These are phyloP conservation scores for Cyprinodon diabolis DNA, from an alignment of 2,797 vertebrate species.

Conservation along the genomic window DNA sequence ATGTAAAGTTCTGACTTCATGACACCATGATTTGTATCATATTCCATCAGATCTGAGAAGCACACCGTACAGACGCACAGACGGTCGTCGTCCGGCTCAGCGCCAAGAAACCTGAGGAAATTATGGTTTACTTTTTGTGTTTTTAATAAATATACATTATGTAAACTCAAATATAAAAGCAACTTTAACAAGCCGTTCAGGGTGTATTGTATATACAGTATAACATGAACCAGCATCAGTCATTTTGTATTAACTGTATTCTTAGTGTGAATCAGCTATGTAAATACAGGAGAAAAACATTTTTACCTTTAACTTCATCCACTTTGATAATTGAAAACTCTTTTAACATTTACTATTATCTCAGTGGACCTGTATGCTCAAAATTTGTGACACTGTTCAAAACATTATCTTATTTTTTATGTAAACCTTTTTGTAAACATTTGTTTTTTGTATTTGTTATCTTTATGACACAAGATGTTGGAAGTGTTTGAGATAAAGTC, in stretches of 20 bases:
- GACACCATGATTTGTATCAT: background rate
- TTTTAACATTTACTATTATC: background rate
- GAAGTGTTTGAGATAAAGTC: background rate
- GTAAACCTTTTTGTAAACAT: conserved; percentile 23
- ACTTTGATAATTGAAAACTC: conserved; percentile 9
- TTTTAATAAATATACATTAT: conserved; percentile 14
- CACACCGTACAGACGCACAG: conserved; percentile 88
- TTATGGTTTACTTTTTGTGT: conserved; percentile 6
- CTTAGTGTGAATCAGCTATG: conserved; percentile 39
- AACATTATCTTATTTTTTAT: conserved; percentile 22
- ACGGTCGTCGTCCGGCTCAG: conserved; percentile 82
- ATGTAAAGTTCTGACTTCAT: background rate
- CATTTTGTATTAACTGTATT: conserved; percentile 16
- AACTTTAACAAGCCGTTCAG: conserved; percentile 14
- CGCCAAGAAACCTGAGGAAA: conserved; percentile 78
- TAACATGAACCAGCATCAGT: conserved; percentile 8
- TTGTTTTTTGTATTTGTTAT: conserved; percentile 9
- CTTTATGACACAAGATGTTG: background rate
- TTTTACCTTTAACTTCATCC: conserved; percentile 24
- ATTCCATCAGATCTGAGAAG: conserved; percentile 86
- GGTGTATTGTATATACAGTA: conserved; percentile 27
- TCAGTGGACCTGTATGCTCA: conserved; percentile 12
- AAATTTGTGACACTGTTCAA: background rate
- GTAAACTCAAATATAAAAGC: conserved; percentile 27
- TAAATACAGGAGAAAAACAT: conserved; percentile 60